Percentiles rank a stretch among this genome's conserved stretches.
Evolutionary conservation across 2,113 vertebrate species (phyloP).

Genomic region (Leucoraja erinaceus): DNA sequence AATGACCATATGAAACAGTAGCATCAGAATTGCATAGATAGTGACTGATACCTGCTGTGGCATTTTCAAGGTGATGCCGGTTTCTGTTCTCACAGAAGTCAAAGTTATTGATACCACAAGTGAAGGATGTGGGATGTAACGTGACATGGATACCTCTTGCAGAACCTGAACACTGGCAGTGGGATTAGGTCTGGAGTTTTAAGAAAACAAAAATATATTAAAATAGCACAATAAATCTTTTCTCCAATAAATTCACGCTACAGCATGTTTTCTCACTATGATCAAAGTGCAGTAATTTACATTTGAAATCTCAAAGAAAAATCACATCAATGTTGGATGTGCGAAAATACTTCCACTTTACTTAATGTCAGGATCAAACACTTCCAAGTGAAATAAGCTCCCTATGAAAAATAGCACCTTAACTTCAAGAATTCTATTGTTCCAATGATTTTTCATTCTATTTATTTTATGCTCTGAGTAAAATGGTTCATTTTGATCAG

Average conservation of each 20-base stretch:
- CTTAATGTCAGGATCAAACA: neutral
- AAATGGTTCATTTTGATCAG: neutral
- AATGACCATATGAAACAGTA: neutral
- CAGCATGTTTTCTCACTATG: neutral
- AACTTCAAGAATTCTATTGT: neutral
- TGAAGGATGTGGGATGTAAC: slow-evolving; percentile 92
- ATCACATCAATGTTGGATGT: neutral
- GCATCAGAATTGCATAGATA: neutral
- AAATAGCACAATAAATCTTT: neutral
- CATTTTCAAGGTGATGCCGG: slow-evolving; percentile 89
- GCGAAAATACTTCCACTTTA: neutral
- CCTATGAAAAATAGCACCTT: neutral
- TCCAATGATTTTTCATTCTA: neutral
- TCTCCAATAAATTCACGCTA: neutral
- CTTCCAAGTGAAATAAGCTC: neutral
- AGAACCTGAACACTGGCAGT: slow-evolving; percentile 79
- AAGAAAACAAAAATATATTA: slow-evolving; percentile 37
- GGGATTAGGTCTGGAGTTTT: slow-evolving; percentile 64
- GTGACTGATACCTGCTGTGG: slow-evolving; percentile 78
- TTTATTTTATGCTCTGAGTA: neutral
- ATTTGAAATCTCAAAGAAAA: neutral
- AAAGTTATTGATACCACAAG: slow-evolving; percentile 93
- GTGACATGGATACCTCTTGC: slow-evolving; percentile 96
- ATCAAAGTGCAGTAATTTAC: neutral
- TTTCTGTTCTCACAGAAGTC: slow-evolving; percentile 93